A percentile compares a stretch with the other conserved stretches of the same genome.
These are phyloP conservation scores for Conopomorpha cramerella DNA, from an alignment of 1,140 invertebrate genomes.

Conservation along the genomic window DNA sequence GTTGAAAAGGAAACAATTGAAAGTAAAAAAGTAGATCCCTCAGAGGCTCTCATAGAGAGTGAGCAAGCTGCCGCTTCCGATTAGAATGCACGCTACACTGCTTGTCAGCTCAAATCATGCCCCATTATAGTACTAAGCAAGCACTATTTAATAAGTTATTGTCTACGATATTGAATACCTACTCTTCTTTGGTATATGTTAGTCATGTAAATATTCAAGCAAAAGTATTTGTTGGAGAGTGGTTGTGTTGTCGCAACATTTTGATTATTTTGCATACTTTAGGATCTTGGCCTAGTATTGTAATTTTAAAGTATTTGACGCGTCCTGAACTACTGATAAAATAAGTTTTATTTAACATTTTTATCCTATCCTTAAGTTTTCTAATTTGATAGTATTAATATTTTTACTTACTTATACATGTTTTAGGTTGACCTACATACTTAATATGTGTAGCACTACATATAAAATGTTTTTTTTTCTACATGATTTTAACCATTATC, in stretches of 20 bases:
- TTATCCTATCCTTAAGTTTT: conserved; percentile 25
- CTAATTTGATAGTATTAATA: conserved; percentile 34
- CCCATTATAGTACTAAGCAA: conserved; percentile 51
- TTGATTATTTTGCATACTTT: conserved; percentile 18
- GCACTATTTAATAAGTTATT: conserved; percentile 45
- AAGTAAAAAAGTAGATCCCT: conserved; percentile 34
- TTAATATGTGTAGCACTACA: conserved; percentile 4
- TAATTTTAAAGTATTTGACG: conserved; percentile 25
- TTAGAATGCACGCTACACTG: conserved; percentile 21
- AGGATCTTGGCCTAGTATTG: conserved; percentile 43
- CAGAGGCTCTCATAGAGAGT: conserved; percentile 44
- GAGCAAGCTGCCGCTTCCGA: conserved; percentile 40
- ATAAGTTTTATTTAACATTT: conserved; percentile 41
- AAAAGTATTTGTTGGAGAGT: conserved; percentile 34
- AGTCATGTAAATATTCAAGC: conserved; percentile 54
- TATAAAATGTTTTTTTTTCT: conserved; percentile 6
- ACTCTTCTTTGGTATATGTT: conserved; percentile 39
- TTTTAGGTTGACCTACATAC: too few species aligned
- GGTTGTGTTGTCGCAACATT: conserved; percentile 27
- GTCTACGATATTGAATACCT: conserved; percentile 37
- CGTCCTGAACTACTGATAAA: conserved; percentile 24
- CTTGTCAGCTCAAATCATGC: conserved; percentile 50
- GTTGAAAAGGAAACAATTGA: conserved; percentile 24
- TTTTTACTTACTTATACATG: conserved; percentile 19
- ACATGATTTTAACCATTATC: neutral